These are phyloP conservation scores for Yponomeuta plumbellus DNA, from an alignment of 2,888 invertebrate genomes.

Conservation along the genomic window DNA sequence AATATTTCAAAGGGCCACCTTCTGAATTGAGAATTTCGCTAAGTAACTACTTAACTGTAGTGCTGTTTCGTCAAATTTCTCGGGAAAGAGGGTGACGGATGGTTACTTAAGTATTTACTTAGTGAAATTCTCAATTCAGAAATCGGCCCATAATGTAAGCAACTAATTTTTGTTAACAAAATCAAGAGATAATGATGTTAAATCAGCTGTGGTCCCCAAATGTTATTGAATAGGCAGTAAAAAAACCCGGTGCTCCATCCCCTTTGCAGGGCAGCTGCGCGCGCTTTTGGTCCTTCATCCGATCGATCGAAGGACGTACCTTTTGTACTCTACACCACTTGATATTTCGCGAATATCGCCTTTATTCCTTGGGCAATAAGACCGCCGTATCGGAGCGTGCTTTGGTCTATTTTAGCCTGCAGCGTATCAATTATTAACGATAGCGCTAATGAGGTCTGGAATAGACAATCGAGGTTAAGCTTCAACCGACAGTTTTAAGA, in stretches of 20 bases:
- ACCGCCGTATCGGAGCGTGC: neutral
- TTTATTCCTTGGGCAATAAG: neutral
- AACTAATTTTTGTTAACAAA: no score
- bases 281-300: slow-evolving; percentile 56
- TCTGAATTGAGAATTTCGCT: no score
- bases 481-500: neutral
- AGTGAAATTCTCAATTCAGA: no score
- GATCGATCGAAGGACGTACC: slow-evolving; percentile 66
- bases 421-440: neutral
- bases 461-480: neutral
- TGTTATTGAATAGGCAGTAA: neutral
- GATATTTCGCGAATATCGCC: neutral
- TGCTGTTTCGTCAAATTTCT: no score
- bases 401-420: neutral
- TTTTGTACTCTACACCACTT: neutral
- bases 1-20: no score
- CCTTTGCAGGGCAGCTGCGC: slow-evolving; percentile 38
- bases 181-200: neutral
- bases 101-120: no score
- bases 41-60: no score
- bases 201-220: neutral
- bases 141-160: no score
- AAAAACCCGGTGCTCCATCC: neutral
- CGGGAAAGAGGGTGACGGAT: no score
- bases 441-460: slow-evolving; percentile 5